These are phyloP conservation scores for Pristis pectinata DNA, from an alignment of 2,797 vertebrate species.

Conservation along the genomic window DNA sequence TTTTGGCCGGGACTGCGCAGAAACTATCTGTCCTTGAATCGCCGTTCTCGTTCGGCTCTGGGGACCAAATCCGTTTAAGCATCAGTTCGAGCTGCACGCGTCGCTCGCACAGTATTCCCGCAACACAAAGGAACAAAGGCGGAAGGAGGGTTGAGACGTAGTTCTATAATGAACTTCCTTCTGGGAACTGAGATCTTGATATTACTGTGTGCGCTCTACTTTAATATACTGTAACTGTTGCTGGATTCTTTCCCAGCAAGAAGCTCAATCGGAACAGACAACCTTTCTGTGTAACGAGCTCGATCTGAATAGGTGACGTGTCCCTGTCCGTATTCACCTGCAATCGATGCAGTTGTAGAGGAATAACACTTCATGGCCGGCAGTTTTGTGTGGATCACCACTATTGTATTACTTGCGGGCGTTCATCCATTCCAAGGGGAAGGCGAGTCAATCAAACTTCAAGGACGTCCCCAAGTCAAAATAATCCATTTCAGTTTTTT, in stretches of 20 bases:
- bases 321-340: not conserved
- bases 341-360: too few species aligned
- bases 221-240: not conserved
- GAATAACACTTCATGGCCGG: not conserved
- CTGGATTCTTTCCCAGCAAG: not conserved
- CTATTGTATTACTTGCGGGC: not conserved
- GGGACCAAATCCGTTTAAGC: not conserved
- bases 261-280: not conserved
- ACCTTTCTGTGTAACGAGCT: not conserved
- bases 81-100: not conserved
- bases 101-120: not conserved
- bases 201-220: not conserved
- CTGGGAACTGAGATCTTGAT: not conserved
- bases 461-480: not conserved
- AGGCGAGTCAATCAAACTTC: not conserved
- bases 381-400: not conserved
- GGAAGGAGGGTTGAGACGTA: not conserved
- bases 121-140: not conserved
- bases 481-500: not conserved
- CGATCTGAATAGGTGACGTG: too few species aligned
- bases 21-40: too few species aligned
- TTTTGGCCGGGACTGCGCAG: not conserved
- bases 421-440: not conserved
- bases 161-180: not conserved
- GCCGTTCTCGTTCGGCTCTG: not conserved